phyloP scores from a whole-genome alignment of 2,797 vertebrate genomes.

The Todus mexicanus region DNA sequence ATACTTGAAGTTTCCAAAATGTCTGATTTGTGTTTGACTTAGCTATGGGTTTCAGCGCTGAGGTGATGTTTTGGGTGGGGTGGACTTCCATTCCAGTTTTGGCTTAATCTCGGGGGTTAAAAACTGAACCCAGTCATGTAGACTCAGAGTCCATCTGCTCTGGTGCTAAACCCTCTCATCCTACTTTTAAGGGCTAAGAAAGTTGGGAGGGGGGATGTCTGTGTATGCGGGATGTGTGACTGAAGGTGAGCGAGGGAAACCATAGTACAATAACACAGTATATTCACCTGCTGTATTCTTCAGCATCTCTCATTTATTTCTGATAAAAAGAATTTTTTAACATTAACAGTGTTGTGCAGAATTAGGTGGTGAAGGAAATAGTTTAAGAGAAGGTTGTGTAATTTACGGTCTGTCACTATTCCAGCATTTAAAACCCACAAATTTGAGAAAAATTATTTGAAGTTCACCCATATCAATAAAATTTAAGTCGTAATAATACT shows the following conservation, averaged over 20 bases:
- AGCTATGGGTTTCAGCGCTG: neutral
- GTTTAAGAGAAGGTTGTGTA: neutral
- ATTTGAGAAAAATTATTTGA: neutral
- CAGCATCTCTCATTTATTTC: neutral
- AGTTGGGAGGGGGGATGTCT: accelerated
- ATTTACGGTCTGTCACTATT: neutral
- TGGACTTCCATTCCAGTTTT: neutral
- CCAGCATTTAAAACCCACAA: neutral
- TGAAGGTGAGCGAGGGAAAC: neutral
- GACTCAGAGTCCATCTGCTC: neutral
- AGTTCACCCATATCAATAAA: neutral
- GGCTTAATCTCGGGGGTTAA: accelerated
- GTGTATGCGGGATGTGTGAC: accelerated
- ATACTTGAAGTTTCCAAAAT: neutral
- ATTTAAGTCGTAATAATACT: neutral
- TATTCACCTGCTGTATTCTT: neutral
- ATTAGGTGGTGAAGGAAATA: neutral
- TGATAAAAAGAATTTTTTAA: neutral
- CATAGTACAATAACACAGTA: accelerated
- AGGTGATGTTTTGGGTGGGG: neutral
- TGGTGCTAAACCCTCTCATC: neutral
- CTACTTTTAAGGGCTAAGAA: neutral
- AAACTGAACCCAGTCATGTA: neutral
- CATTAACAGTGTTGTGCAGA: neutral
- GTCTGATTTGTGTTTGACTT: neutral